phyloP scores from a whole-genome alignment of 2,888 invertebrate species.

The Aphidoletes aphidimyza region DNA sequence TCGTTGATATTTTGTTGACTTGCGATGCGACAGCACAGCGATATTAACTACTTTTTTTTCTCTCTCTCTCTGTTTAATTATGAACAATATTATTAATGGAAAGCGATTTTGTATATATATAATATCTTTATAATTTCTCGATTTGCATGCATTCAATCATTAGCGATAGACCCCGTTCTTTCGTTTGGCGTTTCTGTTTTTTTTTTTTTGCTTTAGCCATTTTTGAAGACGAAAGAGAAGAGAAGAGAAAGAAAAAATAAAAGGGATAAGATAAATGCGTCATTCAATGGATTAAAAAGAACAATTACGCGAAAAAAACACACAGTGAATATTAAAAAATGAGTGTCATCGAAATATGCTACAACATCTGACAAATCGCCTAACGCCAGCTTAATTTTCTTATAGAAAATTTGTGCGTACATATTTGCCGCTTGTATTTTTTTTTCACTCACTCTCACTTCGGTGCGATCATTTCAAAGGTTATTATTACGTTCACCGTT shows the following conservation, averaged over 20 bases:
- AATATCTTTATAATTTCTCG: background rate
- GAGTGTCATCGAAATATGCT: conserved; percentile 39
- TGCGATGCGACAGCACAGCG: too few species aligned
- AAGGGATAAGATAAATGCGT: conserved; percentile 17
- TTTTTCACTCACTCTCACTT: background rate
- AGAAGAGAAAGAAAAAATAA: background rate
- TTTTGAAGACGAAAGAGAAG: too few species aligned
- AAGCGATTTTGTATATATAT: conserved; percentile 54
- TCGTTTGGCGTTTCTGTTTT: too few species aligned
- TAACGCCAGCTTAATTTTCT: background rate
- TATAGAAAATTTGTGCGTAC: background rate
- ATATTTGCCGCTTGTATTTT: too few species aligned
- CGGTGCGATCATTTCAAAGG: background rate
- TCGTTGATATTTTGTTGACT: too few species aligned
- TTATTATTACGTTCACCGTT: conserved; percentile 1
- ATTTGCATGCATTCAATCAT: background rate
- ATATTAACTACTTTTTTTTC: conserved; percentile 29
- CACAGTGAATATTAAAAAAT: conserved; percentile 29
- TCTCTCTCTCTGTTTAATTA: too few species aligned
- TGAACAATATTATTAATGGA: conserved; percentile 26
- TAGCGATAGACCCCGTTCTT: background rate
- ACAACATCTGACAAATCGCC: conserved; percentile 41
- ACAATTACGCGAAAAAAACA: background rate
- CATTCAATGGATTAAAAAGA: conserved; percentile 37
- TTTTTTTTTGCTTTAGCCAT: background rate